Conservation (phyloP, 2,888 invertebrate species). For the Drosophila mercatorum region DNA sequence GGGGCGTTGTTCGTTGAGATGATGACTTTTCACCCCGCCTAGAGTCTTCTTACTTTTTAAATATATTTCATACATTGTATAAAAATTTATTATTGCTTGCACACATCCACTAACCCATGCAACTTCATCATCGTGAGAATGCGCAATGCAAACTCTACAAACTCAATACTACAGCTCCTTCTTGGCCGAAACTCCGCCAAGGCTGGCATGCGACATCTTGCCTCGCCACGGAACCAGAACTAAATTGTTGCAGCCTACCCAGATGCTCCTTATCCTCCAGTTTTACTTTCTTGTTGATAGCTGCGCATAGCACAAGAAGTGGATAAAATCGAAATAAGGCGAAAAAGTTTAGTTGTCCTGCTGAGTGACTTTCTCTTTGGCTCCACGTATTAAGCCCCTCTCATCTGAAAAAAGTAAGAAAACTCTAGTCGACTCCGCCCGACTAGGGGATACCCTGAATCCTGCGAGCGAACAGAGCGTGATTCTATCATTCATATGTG, state of each 20-base stretch:
- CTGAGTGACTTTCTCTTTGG: slow-evolving; percentile 31
- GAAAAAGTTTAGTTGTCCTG: slow-evolving; percentile 42
- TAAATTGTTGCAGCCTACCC: slow-evolving; percentile 53
- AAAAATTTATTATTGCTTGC: slow-evolving; percentile 59
- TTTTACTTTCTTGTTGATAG: slow-evolving; percentile 38
- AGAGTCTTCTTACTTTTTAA: no score
- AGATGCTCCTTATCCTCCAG: neutral
- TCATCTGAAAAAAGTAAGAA: neutral
- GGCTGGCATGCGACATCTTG: slow-evolving; percentile 43
- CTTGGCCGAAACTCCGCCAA: slow-evolving; percentile 36
- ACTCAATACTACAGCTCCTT: slow-evolving; percentile 69
- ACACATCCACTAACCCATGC: slow-evolving; percentile 59
- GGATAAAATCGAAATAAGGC: slow-evolving; percentile 32
- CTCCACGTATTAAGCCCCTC: neutral
- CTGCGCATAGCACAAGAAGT: slow-evolving; percentile 41
- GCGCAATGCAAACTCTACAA: neutral
- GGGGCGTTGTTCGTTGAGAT: no score
- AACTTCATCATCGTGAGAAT: slow-evolving; percentile 40
- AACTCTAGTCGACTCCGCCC: no score
- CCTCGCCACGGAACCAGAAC: slow-evolving; percentile 15
- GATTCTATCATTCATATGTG: no score
- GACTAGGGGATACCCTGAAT: no score
- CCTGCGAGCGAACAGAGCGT: no score
- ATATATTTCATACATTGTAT: no score
- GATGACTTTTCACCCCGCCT: no score